phyloP scores from a whole-genome alignment of 92 coral and sea anemone genomes.

The Phenganax marumi region DNA sequence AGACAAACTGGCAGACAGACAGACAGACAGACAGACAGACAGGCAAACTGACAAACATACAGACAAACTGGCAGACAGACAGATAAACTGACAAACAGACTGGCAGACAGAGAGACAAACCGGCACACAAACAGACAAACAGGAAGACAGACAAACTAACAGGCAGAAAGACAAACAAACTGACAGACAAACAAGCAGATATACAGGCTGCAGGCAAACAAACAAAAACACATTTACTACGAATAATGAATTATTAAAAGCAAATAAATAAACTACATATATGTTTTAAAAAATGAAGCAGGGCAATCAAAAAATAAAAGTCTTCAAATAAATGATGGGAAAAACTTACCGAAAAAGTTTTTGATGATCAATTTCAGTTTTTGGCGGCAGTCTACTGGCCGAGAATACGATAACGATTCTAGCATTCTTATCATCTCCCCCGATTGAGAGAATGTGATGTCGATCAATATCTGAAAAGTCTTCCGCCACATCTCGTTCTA shows the following conservation, averaged over 20 bases:
- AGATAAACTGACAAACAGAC: no score
- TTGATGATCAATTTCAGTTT: conserved; percentile 78
- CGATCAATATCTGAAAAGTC: conserved; percentile 72
- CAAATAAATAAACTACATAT: not conserved
- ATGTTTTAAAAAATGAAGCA: not conserved
- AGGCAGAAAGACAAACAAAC: not conserved
- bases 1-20: no score
- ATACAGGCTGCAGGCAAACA: not conserved
- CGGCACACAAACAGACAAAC: no score
- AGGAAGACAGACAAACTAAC: not conserved
- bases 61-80: no score
- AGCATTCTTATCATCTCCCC: conserved; percentile 94
- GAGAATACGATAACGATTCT: conserved; percentile 85
- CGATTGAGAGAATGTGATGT: conserved; percentile 80
- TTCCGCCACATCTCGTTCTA: conserved; percentile 38
- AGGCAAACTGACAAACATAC: no score
- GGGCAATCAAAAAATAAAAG: not conserved
- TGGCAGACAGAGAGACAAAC: no score
- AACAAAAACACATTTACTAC: not conserved
- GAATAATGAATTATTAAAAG: not conserved
- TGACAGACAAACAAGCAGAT: not conserved
- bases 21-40: no score
- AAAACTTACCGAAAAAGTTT: conserved; percentile 69
- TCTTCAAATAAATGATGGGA: not conserved
- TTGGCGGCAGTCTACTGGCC: conserved; percentile 76